Evolutionary conservation across 1,140 invertebrate species (phyloP), one percentile per base, ranked within the genome.

Genomic region (Drosophila fuyamai): DNA sequence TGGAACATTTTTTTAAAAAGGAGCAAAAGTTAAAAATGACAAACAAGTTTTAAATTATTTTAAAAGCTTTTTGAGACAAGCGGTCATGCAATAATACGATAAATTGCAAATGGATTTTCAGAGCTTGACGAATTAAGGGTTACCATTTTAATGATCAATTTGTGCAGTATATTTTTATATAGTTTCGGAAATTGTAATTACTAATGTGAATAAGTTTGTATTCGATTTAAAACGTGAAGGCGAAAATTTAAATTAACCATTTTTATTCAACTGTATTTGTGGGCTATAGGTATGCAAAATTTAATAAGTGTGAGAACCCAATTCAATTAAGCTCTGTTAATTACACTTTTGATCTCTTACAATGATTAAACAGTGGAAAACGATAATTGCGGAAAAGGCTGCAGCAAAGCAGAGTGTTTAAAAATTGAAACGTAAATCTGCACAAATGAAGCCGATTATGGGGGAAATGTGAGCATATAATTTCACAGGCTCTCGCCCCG

Each of bases 401-500:
- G 35, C 41, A 9, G 38, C 35, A 57, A 53, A 53, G 40, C 40
- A 47, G 35, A 57, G 68, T 55, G 55, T 43, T 76, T 51, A 35
- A 67, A 76, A 48, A 36, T 38, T 66, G 58, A 62, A 77, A 51
- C 65, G 50, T 50, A 56, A 78, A 78, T 79, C 66, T 41, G 57
- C 53, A 43, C 66, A 77, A 79, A 78, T 79, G 44, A 78, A 78
- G 54, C 76, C 75, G 76, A 78, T 79, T 79, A 78, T 53, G 54
- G 41, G 51, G 40, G 8, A 73, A 38, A 59, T 53, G 35, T 46
- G 36, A 10, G 18, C 41, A 14, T 57, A 27, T 5, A 47, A 36
- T 18, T 29, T 51, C 32, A 35, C 47, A 62, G 53, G 54, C 53
- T n/a, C n/a, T n/a, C 46, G 32, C 38, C 5, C 27, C 57, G 29